These are phyloP conservation scores for Bothrops alternatus DNA, from an alignment of 2,797 vertebrate species.

Conservation along the genomic window DNA sequence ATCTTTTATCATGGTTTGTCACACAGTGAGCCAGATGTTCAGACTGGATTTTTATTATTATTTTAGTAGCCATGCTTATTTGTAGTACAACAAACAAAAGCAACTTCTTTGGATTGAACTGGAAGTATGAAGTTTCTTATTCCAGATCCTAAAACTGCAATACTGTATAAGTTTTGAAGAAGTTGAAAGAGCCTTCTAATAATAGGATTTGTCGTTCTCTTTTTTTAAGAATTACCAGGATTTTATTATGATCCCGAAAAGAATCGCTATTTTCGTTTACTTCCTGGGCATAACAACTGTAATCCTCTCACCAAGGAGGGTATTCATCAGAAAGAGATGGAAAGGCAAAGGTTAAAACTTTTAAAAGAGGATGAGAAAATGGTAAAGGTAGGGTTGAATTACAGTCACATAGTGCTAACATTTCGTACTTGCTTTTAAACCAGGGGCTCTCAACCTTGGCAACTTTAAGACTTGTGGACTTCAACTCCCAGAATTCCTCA, in stretches of 20 bases:
- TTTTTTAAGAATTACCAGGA: conserved; percentile 85
- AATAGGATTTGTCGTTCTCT: conserved; percentile 7
- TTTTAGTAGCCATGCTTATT: background rate
- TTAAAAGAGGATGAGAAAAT: conserved; percentile 82
- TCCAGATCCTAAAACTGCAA: background rate
- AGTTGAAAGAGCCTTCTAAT: background rate
- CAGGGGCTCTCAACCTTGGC: no score
- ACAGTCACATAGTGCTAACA: background rate
- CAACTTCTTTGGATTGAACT: background rate
- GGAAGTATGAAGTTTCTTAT: background rate
- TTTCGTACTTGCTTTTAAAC: background rate
- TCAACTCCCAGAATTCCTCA: no score
- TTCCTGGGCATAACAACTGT: conserved; percentile 96
- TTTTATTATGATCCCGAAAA: conserved; percentile 96
- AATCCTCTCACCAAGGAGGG: conserved; percentile 91
- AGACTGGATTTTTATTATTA: background rate
- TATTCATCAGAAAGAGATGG: conserved; percentile 80
- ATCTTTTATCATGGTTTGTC: background rate
- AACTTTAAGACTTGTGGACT: no score
- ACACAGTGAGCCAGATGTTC: background rate
- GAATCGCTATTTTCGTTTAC: conserved; percentile 92
- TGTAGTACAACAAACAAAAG: background rate
- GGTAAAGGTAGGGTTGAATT: conserved; percentile 74
- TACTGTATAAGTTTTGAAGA: background rate
- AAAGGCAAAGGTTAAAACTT: conserved; percentile 79